Conservation (phyloP, 2,113 vertebrate genomes). For the Pomatostomus ruficeps region DNA sequence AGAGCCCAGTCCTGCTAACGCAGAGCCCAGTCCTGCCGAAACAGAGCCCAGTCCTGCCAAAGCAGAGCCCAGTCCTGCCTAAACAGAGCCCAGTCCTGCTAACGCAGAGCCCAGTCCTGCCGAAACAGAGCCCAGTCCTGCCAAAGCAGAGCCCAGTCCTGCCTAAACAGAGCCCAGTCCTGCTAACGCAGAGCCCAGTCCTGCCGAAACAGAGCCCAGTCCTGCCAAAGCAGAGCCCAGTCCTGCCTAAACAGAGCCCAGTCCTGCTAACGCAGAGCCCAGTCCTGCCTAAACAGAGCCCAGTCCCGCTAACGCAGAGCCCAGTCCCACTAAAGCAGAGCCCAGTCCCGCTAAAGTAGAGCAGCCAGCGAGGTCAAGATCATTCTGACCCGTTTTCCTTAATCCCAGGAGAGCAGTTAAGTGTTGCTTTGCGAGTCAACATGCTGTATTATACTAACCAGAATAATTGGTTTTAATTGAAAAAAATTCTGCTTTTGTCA, state of each 20-base stretch:
- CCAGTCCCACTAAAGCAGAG: neutral
- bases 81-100: neutral
- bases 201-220: neutral
- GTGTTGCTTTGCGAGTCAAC: neutral
- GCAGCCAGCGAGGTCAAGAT: rapidly evolving
- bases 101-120: neutral
- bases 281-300: neutral
- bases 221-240: neutral
- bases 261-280: neutral
- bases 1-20: neutral
- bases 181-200: neutral
- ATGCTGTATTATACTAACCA: neutral
- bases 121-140: neutral
- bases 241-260: neutral
- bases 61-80: neutral
- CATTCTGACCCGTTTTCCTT: neutral
- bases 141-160: neutral
- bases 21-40: too few species aligned
- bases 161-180: neutral
- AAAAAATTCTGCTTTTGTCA: neutral
- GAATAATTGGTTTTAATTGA: neutral
- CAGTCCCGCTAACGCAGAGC: neutral
- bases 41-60: too few species aligned
- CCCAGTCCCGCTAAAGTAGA: neutral
- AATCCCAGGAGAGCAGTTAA: neutral